Base-by-base conservation (phyloP, 92 coral and sea anemone genomes). In the Siderastrea radians region DNA sequence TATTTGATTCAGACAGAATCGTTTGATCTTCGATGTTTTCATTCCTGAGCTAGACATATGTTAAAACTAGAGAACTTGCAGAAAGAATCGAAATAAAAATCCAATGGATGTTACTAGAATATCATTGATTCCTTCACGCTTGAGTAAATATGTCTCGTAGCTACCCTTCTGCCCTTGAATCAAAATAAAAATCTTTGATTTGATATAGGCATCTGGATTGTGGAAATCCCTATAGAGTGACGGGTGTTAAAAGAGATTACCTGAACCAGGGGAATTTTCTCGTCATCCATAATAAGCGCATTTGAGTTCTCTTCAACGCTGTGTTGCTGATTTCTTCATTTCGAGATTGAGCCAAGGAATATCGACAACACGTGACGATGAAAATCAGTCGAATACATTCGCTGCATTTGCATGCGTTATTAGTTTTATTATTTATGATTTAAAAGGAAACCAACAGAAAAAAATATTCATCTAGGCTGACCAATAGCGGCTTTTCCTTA, bases 371-470 rank as follows among this genome's bases (percentile, higher is more conserved):
- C 66, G 76, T 68, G 77, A 82, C 46, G 45, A 53, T 17, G 69
- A 69, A 16, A 55, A 58, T 43, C 6, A 44, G 78, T 58, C 53
- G 61, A 5, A 49, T 2, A 67, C 13, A 14, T 61, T 62, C 52
- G 48, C 14, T 64, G 44, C 60, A 83, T 74, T 58, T 49, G 80
- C 52, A 83, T 82, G 74, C 67, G 55, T 38, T 72, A 15, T 3
- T 49, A 60, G 49, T 84, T 84, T 73, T 74, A 84, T 84, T 84
- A 84, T 84, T 84, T 74, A 84, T 84, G 80, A 84, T 73, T 58
- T 73, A 15, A 84, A 60, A 72, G 87, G 58, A 61, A 62, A 43
- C 38, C 49, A 16, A 61, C 69, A 47, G 2, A 51, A 50, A 61
- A 61, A 83, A 74, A 38, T 17, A 57, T 74, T 38, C 52, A 60